phyloP scores from a whole-genome alignment of 2,888 invertebrate genomes.

The Plagiodera versicolora region DNA sequence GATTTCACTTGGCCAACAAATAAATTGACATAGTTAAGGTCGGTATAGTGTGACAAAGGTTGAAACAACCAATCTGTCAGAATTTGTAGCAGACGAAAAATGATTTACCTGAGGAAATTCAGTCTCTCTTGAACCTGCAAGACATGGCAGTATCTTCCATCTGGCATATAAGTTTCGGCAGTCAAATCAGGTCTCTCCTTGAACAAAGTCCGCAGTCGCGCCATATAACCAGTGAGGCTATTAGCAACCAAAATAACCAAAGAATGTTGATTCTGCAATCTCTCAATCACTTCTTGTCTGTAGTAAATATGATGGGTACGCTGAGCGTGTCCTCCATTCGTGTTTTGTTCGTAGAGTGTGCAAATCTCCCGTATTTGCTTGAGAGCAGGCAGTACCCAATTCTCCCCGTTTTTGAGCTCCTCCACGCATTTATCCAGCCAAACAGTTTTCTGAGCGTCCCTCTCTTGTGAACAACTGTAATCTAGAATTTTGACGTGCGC shows the following conservation, averaged over 20 bases:
- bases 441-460: conserved; percentile 90
- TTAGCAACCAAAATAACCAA: conserved; percentile 92
- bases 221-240: conserved; percentile 90
- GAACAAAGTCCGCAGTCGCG: conserved; percentile 70
- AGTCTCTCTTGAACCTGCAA: conserved; percentile 93
- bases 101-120: conserved; percentile 70
- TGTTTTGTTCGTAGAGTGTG: conserved; percentile 85
- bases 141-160: conserved; percentile 88
- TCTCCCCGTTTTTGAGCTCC: conserved; percentile 82
- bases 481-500: conserved; percentile 97
- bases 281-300: conserved; percentile 69
- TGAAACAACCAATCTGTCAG: neutral
- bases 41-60: too few relatives aligned
- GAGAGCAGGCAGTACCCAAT: conserved; percentile 92
- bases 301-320: conserved; percentile 62
- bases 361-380: conserved; percentile 96
- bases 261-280: conserved; percentile 88
- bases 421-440: conserved; percentile 97
- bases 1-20: too few relatives aligned
- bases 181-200: conserved; percentile 76
- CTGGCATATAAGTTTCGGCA: conserved; percentile 76
- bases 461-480: conserved; percentile 93
- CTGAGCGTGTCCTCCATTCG: conserved; percentile 60
- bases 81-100: neutral
- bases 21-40: too few relatives aligned